These are phyloP conservation scores for Halcyon badia DNA, from an alignment of 2,797 vertebrate genomes.

Conservation along the genomic window DNA sequence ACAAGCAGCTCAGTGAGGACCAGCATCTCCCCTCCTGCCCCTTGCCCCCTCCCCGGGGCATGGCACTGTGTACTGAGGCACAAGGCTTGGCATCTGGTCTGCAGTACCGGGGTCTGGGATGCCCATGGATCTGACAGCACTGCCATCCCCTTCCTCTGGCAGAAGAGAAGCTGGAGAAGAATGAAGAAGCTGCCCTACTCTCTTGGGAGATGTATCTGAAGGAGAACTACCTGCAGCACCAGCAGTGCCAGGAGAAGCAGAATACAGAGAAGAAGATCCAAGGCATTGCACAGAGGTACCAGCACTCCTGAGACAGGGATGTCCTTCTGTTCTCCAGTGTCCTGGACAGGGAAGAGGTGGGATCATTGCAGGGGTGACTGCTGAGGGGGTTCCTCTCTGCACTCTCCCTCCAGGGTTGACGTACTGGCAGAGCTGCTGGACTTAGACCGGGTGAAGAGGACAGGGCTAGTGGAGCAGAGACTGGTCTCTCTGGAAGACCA, in stretches of 20 bases:
- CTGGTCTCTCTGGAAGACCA: conserved; percentile 89
- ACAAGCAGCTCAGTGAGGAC: conserved; percentile 88
- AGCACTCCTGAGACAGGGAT: not conserved
- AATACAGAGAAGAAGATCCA: conserved; percentile 85
- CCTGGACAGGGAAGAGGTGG: not conserved
- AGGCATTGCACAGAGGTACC: conserved; percentile 89
- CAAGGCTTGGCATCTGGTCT: accelerated
- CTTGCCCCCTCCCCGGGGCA: not conserved
- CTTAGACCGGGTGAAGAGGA: conserved; percentile 80
- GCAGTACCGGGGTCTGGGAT: accelerated
- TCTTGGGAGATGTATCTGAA: conserved; percentile 94
- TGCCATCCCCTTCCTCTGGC: not conserved
- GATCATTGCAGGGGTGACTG: not conserved
- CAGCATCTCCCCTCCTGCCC: not conserved
- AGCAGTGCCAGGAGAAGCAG: conserved; percentile 81
- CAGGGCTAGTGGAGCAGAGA: conserved; percentile 78
- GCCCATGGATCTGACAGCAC: not conserved
- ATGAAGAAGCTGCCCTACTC: conserved; percentile 88
- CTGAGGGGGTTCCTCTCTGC: not conserved
- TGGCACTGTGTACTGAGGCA: accelerated
- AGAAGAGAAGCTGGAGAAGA: conserved; percentile 87
- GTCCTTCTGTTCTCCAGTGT: accelerated
- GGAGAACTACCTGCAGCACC: conserved; percentile 89
- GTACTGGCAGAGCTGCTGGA: conserved; percentile 84
- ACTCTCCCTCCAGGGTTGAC: conserved; percentile 81